Percentiles rank a stretch among this genome's conserved stretches.
These are phyloP conservation scores for Reinhardtius hippoglossoides DNA, from an alignment of 2,113 vertebrate species.

Conservation along the genomic window DNA sequence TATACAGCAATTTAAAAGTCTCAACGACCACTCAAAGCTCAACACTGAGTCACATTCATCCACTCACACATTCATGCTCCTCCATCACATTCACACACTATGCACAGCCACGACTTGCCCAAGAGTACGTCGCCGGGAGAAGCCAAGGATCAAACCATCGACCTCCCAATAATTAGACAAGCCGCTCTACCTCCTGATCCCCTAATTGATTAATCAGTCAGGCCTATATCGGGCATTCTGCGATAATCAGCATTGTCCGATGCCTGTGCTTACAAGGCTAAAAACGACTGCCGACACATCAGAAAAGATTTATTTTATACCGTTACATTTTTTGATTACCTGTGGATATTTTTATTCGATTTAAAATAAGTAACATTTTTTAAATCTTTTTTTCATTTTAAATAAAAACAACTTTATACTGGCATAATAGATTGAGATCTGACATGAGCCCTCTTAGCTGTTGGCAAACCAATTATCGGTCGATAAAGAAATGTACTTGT, in stretches of 20 bases:
- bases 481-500: not conserved
- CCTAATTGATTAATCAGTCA: slow-evolving; percentile 1
- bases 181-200: not conserved
- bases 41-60: not conserved
- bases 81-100: not conserved
- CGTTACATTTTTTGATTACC: too few relatives aligned
- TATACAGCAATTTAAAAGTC: not conserved
- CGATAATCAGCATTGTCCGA: not conserved
- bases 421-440: too few relatives aligned
- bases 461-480: not conserved
- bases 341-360: too few relatives aligned
- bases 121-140: not conserved
- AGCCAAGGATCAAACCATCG: not conserved
- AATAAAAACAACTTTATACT: too few relatives aligned
- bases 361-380: too few relatives aligned
- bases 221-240: not conserved
- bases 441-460: too few relatives aligned
- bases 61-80: not conserved
- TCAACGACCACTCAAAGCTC: not conserved
- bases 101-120: not conserved
- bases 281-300: not conserved
- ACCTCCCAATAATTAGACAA: not conserved
- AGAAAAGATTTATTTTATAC: too few relatives aligned
- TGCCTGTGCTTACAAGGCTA: not conserved
- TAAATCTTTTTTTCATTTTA: too few relatives aligned